Percentiles rank a stretch among this genome's conserved stretches.
These are phyloP conservation scores for Girardinichthys multiradiatus DNA, from an alignment of 2,113 vertebrate genomes.

Conservation along the genomic window DNA sequence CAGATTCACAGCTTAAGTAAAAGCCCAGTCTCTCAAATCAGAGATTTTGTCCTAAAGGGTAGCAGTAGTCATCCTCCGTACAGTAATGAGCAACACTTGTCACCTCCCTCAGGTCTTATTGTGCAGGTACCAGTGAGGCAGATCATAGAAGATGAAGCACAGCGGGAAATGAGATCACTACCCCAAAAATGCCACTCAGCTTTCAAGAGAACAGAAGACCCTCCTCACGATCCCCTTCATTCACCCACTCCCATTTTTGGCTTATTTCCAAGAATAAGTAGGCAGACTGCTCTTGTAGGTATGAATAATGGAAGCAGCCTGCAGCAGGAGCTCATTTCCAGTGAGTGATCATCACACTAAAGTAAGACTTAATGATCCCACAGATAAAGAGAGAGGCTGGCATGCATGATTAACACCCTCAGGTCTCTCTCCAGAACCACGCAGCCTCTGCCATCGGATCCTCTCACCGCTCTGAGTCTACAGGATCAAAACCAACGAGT, in stretches of 20 bases:
- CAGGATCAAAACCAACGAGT: background rate
- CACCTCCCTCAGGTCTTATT: constrained; percentile 23
- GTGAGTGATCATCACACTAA: constrained; percentile 66
- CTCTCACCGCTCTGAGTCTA: constrained; percentile 14
- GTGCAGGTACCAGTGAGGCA: constrained; percentile 18
- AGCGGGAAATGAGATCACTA: constrained; percentile 15
- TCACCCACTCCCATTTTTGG: constrained; percentile 59
- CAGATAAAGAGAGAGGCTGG: constrained; percentile 65
- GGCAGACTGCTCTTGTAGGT: constrained; percentile 54
- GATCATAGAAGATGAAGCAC: constrained; percentile 1
- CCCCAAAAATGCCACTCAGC: constrained; percentile 20
- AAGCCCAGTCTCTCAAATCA: constrained; percentile 19
- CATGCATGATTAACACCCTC: constrained; percentile 69
- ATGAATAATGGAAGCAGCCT: constrained; percentile 80
- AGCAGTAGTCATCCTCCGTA: background rate
- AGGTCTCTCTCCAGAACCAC: constrained; percentile 45
- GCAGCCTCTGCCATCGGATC: constrained; percentile 18
- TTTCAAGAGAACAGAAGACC: constrained; percentile 50
- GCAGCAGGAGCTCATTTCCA: constrained; percentile 75
- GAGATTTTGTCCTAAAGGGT: background rate
- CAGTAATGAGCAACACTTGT: constrained; percentile 21
- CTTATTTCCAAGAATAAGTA: constrained; percentile 75
- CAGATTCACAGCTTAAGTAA: constrained; percentile 16
- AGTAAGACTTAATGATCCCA: constrained; percentile 73
- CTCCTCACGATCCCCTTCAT: background rate